Evolutionary conservation across 2,113 vertebrate genomes (phyloP), one percentile per base, ranked within the genome.

Genomic region (Poeciliopsis retropinna): DNA sequence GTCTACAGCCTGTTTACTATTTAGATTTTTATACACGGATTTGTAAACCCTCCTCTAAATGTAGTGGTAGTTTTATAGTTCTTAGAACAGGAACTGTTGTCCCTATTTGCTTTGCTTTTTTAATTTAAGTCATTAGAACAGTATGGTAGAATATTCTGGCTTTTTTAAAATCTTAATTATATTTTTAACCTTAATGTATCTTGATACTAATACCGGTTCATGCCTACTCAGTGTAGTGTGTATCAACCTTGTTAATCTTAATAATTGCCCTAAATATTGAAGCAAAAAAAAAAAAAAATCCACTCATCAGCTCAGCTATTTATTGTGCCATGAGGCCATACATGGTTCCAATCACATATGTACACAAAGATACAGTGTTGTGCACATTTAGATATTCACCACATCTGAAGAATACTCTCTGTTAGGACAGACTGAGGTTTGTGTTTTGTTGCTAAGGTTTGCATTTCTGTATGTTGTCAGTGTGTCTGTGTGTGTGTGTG

Each of bases 341-440:
- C 87, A 86, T 91, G 76, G 70, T 72, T 29, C 69, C 71, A 69
- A 31, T 83, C 65, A 77, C 70, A 76, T 7, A 14, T 39, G 65
- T 30, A 54, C 72, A 84, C 83, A 83, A 72, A 82, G 79, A 83
- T 79, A 65, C 79, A 87, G 75, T 83, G 84, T 88, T 75, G 77
- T 77, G 78, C 68, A 82, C 74, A 88, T 72, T 66, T 72, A 73
- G 69, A 88, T 88, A 88, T 81, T 92, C 75, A 86, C 72, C 64
- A 69, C 73, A 84, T 85, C 34, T 84, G 87, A 81, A 87, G 78
- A 86, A 85, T 77, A 75, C 70, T 72, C 81, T 62, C 64, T 85
- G 82, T 81, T 60, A 72, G 70, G 75, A 82, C 85, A 78, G 78
- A 84, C 72, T 78, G 78, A 31, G 76, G 71, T 87, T 71, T 83